These are phyloP conservation scores for Porites rus DNA, from an alignment of 92 coral and sea anemone species.

Conservation along the genomic window DNA sequence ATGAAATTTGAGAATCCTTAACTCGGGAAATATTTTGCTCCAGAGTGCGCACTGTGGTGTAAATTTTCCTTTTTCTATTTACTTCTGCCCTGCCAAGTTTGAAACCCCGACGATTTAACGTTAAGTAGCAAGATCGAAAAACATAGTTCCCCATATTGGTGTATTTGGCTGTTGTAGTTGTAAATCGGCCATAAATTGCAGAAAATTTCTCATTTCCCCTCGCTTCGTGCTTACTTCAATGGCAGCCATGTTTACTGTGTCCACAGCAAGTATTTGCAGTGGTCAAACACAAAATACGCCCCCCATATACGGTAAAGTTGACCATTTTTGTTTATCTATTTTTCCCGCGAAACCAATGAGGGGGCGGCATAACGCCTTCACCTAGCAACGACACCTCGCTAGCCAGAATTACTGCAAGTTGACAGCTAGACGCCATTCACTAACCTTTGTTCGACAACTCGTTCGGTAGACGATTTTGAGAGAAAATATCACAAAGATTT, in stretches of 20 bases:
- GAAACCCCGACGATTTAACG: background rate
- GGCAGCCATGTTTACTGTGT: constrained; percentile 16
- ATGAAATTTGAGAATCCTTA: constrained; percentile 5
- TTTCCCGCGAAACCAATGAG: constrained; percentile 30
- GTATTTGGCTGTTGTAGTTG: background rate
- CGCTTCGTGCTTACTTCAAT: background rate
- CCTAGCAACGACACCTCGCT: constrained; percentile 14
- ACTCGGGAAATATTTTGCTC: background rate
- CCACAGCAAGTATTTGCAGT: constrained; percentile 7
- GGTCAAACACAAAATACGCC: background rate
- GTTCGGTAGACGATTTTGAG: background rate
- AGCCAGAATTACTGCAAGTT: constrained; percentile 5
- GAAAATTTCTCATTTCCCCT: background rate
- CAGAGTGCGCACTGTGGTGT: background rate
- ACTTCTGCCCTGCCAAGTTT: constrained; percentile 2
- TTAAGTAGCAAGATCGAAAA: background rate
- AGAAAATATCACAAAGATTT: background rate
- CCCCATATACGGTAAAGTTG: background rate
- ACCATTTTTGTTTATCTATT: constrained; percentile 7
- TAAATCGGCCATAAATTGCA: constrained; percentile 1
- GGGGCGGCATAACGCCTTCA: constrained; percentile 15
- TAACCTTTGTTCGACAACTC: background rate
- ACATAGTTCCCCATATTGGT: background rate
- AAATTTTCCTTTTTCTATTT: background rate
- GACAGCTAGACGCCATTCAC: background rate